These are phyloP conservation scores for Clarias magur DNA, from an alignment of 2,113 vertebrate species.

Conservation along the genomic window DNA sequence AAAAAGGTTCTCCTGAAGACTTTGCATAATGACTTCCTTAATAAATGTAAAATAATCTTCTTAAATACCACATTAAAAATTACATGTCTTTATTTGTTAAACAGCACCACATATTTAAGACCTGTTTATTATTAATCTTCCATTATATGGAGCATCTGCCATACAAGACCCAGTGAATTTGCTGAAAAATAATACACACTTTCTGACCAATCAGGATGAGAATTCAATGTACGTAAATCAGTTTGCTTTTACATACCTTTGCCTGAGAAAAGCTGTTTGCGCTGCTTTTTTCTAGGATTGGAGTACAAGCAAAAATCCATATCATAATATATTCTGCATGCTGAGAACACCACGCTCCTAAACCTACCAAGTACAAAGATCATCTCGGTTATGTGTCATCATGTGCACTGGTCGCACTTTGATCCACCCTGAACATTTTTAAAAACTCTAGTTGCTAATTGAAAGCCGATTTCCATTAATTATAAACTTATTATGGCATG, in stretches of 20 bases:
- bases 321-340: not conserved
- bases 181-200: not conserved
- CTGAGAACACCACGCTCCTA: not conserved
- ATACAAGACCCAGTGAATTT: not conserved
- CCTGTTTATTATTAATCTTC: not conserved
- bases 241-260: conserved; percentile 23
- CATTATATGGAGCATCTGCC: too few species aligned
- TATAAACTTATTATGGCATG: not conserved
- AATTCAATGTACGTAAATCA: not conserved
- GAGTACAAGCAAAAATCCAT: conserved; percentile 23
- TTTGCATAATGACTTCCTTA: not conserved
- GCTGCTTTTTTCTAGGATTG: conserved; percentile 28
- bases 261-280: not conserved
- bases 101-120: not conserved
- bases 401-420: not conserved
- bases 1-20: not conserved
- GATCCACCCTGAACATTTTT: not conserved
- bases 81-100: not conserved
- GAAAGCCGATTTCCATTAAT: not conserved
- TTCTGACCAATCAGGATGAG: not conserved
- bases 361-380: conserved; percentile 25
- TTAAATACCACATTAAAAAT: not conserved
- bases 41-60: not conserved
- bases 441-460: not conserved
- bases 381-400: not conserved